Evolutionary conservation across 2,113 vertebrate species (phyloP), one percentile per base, ranked within the genome.

Genomic region (Xenopus tropicalis): DNA sequence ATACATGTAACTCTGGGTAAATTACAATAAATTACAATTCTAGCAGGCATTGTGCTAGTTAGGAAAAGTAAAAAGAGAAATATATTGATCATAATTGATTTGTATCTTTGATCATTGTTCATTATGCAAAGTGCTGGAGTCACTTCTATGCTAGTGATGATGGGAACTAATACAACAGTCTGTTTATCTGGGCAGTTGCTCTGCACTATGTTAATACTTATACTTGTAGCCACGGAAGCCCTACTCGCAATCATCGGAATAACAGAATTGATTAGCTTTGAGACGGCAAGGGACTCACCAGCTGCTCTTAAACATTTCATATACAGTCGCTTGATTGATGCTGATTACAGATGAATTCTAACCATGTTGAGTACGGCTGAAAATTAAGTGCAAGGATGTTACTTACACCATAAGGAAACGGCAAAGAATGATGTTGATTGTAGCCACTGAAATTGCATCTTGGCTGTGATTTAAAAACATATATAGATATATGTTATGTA

Each of bases 171-270:
- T 78, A 80, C 74, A 72, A 80, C 29, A 83, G 69, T 73, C 56
- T 71, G 82, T 81, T 78, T 21, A 24, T 71, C 10, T 5, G 29
- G 69, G 74, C 78, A 83, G 76, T 63, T 75, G n/a, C 73, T 85
- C 62, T 80, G 67, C 69, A 72, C 79, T 79, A 81, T 78, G 64
- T 71, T 85, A 86, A 85, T 77, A 67, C 58, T 61, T 46, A 78
- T 82, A 70, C 86, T 84, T 83, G 61, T 71, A 81, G 69, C 62
- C 61, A 65, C 46, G 78, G 77, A 82, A 70, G n/a, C 77, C 78
- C 69, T 85, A 77, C 78, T 83, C 84, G 54, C 64, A 78, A 78
- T 61, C 21, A 68, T 14, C 74, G 61, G 82, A 85, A 83, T 77
- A 79, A 59, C 68, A 67, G n/a, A n/a, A n/a, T n/a, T n/a, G n/a